Base-by-base conservation (phyloP, 2,113 vertebrate genomes). In the Ailurus styani region DNA sequence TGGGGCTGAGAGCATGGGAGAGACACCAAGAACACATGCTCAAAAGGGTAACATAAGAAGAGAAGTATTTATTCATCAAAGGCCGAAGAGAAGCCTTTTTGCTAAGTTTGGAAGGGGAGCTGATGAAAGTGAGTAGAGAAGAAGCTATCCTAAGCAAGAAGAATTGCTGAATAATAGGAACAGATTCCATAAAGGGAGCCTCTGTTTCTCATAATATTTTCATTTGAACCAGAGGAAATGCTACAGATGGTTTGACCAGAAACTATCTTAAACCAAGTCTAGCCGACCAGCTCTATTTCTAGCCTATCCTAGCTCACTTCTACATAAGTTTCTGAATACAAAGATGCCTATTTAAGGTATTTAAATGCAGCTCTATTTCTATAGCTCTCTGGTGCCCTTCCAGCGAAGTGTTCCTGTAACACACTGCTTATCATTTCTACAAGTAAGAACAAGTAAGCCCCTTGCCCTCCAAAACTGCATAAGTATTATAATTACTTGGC, bases 401-500 rank as follows among this genome's bases (percentile, higher is more conserved):
- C 77, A 87, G 73, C 42, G 70, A 86, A 93, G 52, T 37, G 66
- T 91, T 96, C 84, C 77, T 40, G 25, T 70, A 95, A 62, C 64
- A 85, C 20, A 50, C 18, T 86, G 92, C 73, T 91, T 92, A 94
- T 96, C 82, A 79, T 82, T 97, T 96, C 91, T 93, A 60, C 94
- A 96, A 91, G 96, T 93, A 79, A 81, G 88, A 98, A 85, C 77
- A 90, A 96, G 95, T 68, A 78, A 97, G 85, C 75, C 97, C 95
- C 77, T 94, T 81, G 54, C 75, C 92, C 96, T 97, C 87, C 68
- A 68, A 85, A 96, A 92, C 94, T 52, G 37, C n/a, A 7, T 34
- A 90, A 96, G 87, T 70, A 75, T 88, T 93, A 88, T 91, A 96
- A 96, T 97, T 94, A 96, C 77, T 94, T 96, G 90, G 92, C 95